Evolutionary conservation across 2,113 vertebrate genomes (phyloP).

Genomic region (Mellivora capensis): DNA sequence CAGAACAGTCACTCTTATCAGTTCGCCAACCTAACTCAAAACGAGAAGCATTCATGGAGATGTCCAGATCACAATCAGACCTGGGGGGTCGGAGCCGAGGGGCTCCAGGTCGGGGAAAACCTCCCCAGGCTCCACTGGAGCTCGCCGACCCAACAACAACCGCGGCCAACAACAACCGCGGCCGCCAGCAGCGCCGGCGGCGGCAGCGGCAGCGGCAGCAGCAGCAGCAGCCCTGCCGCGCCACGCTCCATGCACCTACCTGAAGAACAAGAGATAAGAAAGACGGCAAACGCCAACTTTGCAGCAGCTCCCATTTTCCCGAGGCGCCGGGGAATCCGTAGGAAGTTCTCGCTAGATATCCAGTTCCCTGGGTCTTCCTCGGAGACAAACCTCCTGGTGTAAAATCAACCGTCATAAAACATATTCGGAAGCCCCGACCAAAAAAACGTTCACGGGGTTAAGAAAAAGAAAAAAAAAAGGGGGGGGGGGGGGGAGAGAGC

Average conservation of each 20-base stretch:
- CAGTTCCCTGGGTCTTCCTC: slow-evolving; percentile 81
- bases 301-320: slow-evolving; percentile 99
- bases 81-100: neutral
- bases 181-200: neutral
- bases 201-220: neutral
- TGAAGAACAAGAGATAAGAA: slow-evolving; percentile 99
- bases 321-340: slow-evolving; percentile 79
- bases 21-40: slow-evolving; percentile 35
- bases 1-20: slow-evolving; percentile 36
- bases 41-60: slow-evolving; percentile 36
- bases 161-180: neutral
- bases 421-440: slow-evolving; percentile 72
- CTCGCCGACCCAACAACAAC: slow-evolving; percentile 5
- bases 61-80: slow-evolving; percentile 37
- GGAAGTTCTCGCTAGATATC: slow-evolving; percentile 80
- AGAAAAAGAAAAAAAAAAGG: neutral
- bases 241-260: slow-evolving; percentile 85
- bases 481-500: neutral
- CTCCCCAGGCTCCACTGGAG: neutral
- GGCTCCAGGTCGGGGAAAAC: neutral
- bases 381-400: slow-evolving; percentile 79
- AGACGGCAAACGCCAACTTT: slow-evolving; percentile 97
- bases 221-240: slow-evolving; percentile 35
- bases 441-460: slow-evolving; percentile 55
- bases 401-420: slow-evolving; percentile 80